Evolutionary conservation across 2,797 vertebrate species (phyloP), one percentile per base, ranked within the genome.

Genomic region (Enteromius mattozi): DNA sequence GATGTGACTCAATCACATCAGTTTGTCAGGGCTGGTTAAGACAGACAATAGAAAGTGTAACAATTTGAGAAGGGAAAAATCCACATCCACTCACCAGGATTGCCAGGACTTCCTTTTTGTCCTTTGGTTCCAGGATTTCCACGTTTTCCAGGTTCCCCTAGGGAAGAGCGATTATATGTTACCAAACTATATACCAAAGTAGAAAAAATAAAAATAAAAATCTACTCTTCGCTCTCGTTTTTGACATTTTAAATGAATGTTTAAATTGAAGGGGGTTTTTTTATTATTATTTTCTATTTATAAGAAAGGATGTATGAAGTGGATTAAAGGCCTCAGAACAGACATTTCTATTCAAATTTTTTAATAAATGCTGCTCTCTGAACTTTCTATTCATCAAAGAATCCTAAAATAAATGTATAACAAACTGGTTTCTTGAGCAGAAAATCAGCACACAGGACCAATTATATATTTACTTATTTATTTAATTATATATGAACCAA

Each of bases 101-200:
- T 0, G 5, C 91, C 89, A 42, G 86, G 68, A 19, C 1, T 3
- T 1, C 91, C 91, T 63, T 19, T 27, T n/a, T 9, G 1, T 0
- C 90, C 90, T 92, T 94, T 87, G 8, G 27, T 76, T 87, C 94
- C 35, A 0, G 69, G 13, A 49, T 0, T 2, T 17, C 88, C 90
- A 35, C 0, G n/a, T 84, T 87, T 86, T 5, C 88, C 89, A 51
- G 86, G 88, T 65, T 90, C 85, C 47, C 89, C 89, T 37, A 42
- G 21, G 9, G 27, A 47, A 63, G 12, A 49, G 1, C 0, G 0
- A 16, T 56, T 3, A 35, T 9, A 30, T 2, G 12, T 75, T 63
- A 17, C 16, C 33, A 49, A 12, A 19, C 35, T 4, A 4, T 37
- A 24, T 13, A 30, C n/a, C 30, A 80, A 33, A 35, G 8, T 27